Conservation (phyloP, 2,888 invertebrate species). For the Epinotia nisella region DNA sequence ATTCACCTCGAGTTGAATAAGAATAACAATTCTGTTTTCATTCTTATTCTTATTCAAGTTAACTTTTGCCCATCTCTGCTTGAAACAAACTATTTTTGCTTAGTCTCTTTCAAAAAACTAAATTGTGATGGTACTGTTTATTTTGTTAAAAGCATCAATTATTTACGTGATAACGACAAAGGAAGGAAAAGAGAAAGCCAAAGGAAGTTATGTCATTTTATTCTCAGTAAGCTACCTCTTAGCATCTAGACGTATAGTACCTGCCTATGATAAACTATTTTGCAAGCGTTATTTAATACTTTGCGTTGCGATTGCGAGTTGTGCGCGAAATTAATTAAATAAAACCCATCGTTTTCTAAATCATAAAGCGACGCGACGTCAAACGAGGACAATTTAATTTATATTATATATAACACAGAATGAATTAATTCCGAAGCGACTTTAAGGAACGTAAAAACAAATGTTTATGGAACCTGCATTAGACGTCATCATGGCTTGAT, state of each 20-base stretch:
- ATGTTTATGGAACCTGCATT: slow-evolving; percentile 32
- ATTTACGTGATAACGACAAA: no score
- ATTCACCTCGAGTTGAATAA: no score
- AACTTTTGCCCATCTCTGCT: no score
- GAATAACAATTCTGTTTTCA: no score
- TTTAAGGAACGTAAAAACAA: slow-evolving; percentile 20
- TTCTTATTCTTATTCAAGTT: no score
- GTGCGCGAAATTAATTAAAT: background rate
- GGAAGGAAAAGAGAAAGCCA: no score
- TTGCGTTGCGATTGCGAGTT: background rate
- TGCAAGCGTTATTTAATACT: slow-evolving; percentile 13
- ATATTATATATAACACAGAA: slow-evolving; percentile 32
- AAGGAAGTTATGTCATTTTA: no score
- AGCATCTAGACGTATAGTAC: background rate
- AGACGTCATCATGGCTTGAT: slow-evolving; percentile 25
- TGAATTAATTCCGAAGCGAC: slow-evolving; percentile 15
- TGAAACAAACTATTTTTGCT: no score
- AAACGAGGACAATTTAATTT: slow-evolving; percentile 23
- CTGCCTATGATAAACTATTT: background rate
- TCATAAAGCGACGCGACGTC: slow-evolving; percentile 29
- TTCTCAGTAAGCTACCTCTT: no score
- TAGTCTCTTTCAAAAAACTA: no score
- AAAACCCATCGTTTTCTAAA: slow-evolving; percentile 28
- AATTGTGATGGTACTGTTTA: no score
- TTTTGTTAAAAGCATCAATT: no score